Evolutionary conservation across 1,140 invertebrate genomes (phyloP).

Genomic region (Alviniconcha marisindica): DNA sequence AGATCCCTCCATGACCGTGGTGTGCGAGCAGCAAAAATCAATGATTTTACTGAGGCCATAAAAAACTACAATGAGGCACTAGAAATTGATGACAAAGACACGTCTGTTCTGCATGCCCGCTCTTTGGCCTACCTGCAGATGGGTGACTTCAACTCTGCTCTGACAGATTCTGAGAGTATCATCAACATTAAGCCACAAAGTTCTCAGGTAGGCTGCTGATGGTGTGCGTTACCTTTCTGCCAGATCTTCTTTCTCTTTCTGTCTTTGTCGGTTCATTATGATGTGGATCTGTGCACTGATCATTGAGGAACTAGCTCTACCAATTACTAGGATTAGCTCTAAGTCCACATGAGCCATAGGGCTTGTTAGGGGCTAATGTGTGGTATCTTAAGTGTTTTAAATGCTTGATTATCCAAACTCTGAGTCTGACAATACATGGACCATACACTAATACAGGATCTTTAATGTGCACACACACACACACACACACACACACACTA

Average conservation of each 20-base stretch:
- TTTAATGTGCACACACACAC: background rate
- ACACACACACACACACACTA: conserved; percentile 8
- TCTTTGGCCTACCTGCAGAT: conserved; percentile 63
- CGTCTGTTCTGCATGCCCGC: conserved; percentile 61
- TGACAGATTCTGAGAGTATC: conserved; percentile 64
- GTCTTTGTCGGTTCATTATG: too few species aligned
- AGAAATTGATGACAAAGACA: conserved; percentile 69
- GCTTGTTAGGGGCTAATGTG: too few species aligned
- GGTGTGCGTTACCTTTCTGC: too few species aligned
- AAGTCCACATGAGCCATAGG: too few species aligned
- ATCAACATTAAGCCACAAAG: conserved; percentile 60
- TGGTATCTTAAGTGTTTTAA: too few species aligned
- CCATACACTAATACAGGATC: background rate
- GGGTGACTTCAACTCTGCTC: conserved; percentile 57
- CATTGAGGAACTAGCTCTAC: too few species aligned
- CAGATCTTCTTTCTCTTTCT: too few species aligned
- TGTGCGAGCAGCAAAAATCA: conserved; percentile 59
- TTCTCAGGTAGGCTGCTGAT: conserved; percentile 67
- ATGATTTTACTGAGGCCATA: conserved; percentile 64
- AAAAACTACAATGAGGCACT: conserved; percentile 69
- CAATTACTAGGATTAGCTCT: too few species aligned
- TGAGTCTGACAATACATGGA: too few species aligned
- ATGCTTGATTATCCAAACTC: too few species aligned
- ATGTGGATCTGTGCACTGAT: too few species aligned
- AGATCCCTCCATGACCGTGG: conserved; percentile 63